Conservation (phyloP, 2,888 invertebrate species). For the Tinea pellionella region DNA sequence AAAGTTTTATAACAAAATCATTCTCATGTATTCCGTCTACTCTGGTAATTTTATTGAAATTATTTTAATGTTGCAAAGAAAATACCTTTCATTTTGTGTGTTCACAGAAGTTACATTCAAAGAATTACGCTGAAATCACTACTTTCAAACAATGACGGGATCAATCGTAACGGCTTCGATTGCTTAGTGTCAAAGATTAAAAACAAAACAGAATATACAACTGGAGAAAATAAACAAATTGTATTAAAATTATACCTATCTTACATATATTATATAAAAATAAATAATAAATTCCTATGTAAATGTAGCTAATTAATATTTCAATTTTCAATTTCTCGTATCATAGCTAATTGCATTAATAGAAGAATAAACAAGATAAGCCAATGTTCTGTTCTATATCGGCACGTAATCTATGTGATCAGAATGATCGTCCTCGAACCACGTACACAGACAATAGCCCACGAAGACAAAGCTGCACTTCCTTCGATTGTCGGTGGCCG, state of each 20-base stretch:
- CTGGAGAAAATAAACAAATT: too few species aligned
- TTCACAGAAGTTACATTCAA: conserved; percentile 9
- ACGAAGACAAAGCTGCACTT: conserved; percentile 45
- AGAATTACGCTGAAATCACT: conserved; percentile 38
- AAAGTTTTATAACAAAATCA: too few species aligned
- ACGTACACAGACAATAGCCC: conserved; percentile 46
- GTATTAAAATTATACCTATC: too few species aligned
- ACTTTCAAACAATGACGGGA: conserved; percentile 37
- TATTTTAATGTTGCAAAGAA: background rate
- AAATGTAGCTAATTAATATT: too few species aligned
- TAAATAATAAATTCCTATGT: too few species aligned
- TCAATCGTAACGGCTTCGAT: conserved; percentile 34
- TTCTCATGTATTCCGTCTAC: background rate
- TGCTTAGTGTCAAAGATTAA: conserved; percentile 28
- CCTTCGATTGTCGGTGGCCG: conserved; percentile 49
- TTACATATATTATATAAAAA: too few species aligned
- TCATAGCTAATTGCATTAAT: too few species aligned
- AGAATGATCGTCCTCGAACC: conserved; percentile 17
- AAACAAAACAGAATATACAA: background rate
- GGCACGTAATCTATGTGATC: background rate
- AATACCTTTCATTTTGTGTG: background rate
- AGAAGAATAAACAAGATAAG: too few species aligned
- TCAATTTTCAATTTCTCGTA: too few species aligned
- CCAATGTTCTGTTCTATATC: background rate
- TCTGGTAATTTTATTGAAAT: background rate